A percentile compares a stretch with the other conserved stretches of the same genome.
These are phyloP conservation scores for Spizaetus ornatus DNA, from an alignment of 2,113 vertebrate genomes.

Conservation along the genomic window DNA sequence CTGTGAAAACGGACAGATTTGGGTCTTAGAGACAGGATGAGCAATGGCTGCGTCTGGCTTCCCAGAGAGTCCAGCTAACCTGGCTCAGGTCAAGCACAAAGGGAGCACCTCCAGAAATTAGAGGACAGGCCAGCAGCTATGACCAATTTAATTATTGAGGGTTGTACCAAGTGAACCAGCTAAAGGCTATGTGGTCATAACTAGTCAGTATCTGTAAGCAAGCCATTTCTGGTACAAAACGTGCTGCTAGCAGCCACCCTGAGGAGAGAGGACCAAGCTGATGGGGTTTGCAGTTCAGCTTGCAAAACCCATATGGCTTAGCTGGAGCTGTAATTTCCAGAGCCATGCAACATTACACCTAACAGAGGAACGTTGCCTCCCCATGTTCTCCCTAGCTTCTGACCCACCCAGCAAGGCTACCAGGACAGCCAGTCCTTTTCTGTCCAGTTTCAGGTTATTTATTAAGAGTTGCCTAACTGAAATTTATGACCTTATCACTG, in stretches of 20 bases:
- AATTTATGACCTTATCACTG: neutral
- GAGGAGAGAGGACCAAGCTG: neutral
- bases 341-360: neutral
- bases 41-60: neutral
- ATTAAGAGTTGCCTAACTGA: neutral
- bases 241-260: neutral
- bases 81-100: neutral
- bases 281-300: neutral
- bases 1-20: rapidly evolving
- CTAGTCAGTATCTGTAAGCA: neutral
- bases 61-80: neutral
- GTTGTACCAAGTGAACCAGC: neutral
- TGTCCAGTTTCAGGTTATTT: neutral
- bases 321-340: neutral
- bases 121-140: neutral
- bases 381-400: neutral
- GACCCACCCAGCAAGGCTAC: neutral
- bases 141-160: neutral
- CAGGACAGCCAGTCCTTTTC: neutral
- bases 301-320: neutral
- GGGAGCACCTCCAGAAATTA: neutral
- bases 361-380: neutral
- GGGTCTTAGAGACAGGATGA: neutral
- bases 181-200: neutral
- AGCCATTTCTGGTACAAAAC: neutral